phyloP scores from a whole-genome alignment of 1,140 invertebrate species.

The Meteorus sp. region DNA sequence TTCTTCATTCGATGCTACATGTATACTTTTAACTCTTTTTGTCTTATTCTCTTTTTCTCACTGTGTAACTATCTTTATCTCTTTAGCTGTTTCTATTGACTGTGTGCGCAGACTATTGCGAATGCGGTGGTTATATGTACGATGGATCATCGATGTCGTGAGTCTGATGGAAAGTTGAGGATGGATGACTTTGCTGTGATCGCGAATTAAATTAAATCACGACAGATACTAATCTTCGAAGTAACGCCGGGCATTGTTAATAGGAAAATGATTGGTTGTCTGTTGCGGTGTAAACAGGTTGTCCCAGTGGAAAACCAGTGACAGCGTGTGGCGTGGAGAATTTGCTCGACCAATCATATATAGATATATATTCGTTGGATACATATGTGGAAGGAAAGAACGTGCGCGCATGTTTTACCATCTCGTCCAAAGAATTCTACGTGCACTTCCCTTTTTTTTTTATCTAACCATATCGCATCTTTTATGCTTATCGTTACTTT shows the following conservation, averaged over 20 bases:
- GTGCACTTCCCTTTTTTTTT: background rate
- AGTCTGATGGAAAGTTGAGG: background rate
- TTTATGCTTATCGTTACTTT: too few species aligned
- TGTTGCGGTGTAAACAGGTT: constrained; percentile 45
- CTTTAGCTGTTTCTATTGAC: too few species aligned
- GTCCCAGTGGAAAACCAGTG: constrained; percentile 34
- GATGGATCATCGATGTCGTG: constrained; percentile 1
- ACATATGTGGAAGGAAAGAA: constrained; percentile 10
- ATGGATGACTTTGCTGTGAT: background rate
- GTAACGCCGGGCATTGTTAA: constrained; percentile 45
- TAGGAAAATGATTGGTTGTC: constrained; percentile 47
- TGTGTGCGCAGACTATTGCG: too few species aligned
- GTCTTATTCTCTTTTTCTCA: too few species aligned
- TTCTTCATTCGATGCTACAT: too few species aligned
- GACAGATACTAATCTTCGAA: constrained; percentile 47
- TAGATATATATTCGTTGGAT: too few species aligned
- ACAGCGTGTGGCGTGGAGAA: constrained; percentile 16
- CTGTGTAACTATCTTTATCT: background rate
- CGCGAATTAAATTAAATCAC: constrained; percentile 15
- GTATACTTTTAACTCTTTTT: too few species aligned
- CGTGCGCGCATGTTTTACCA: constrained; percentile 11
- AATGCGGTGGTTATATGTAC: too few species aligned
- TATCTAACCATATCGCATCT: too few species aligned
- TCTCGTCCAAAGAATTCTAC: constrained; percentile 30
- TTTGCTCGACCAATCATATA: constrained; percentile 19